phyloP scores from a whole-genome alignment of 1,140 invertebrate species.

The Colletes latitarsis region DNA sequence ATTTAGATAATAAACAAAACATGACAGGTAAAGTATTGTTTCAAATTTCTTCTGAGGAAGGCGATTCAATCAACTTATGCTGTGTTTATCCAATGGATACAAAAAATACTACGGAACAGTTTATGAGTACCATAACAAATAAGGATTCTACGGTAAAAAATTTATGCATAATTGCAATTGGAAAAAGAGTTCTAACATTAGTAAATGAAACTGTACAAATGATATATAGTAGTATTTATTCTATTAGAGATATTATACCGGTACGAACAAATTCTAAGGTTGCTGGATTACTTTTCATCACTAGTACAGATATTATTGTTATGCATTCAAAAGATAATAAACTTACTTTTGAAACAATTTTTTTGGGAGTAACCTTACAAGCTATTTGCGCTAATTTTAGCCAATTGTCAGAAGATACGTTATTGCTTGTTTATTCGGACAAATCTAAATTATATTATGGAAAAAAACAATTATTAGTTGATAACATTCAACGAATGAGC shows the following conservation, averaged over 20 bases:
- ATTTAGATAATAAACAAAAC: constrained; percentile 67
- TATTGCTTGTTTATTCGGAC: constrained; percentile 70
- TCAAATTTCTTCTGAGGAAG: constrained; percentile 7
- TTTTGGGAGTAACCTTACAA: constrained; percentile 49
- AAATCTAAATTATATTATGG: constrained; percentile 58
- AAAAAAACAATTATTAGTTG: constrained; percentile 47
- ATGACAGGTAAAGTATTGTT: constrained; percentile 57
- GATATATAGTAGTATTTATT: constrained; percentile 54
- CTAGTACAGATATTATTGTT: constrained; percentile 54
- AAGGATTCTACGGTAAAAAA: constrained; percentile 2
- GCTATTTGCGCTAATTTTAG: constrained; percentile 60
- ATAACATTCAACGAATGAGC: constrained; percentile 41
- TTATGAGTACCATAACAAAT: constrained; percentile 47
- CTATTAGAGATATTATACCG: constrained; percentile 61
- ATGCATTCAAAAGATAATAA: constrained; percentile 53
- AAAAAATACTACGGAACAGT: constrained; percentile 30
- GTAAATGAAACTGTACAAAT: constrained; percentile 50
- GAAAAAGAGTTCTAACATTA: constrained; percentile 59
- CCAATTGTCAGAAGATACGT: constrained; percentile 35
- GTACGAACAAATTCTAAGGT: constrained; percentile 59
- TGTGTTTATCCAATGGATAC: constrained; percentile 9
- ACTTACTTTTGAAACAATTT: constrained; percentile 64
- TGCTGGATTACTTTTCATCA: constrained; percentile 64
- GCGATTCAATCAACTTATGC: not conserved
- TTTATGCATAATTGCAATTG: constrained; percentile 64